These are phyloP conservation scores for Lepilemur ruficaudatus DNA, from an alignment of 2,797 vertebrate species.

Conservation along the genomic window DNA sequence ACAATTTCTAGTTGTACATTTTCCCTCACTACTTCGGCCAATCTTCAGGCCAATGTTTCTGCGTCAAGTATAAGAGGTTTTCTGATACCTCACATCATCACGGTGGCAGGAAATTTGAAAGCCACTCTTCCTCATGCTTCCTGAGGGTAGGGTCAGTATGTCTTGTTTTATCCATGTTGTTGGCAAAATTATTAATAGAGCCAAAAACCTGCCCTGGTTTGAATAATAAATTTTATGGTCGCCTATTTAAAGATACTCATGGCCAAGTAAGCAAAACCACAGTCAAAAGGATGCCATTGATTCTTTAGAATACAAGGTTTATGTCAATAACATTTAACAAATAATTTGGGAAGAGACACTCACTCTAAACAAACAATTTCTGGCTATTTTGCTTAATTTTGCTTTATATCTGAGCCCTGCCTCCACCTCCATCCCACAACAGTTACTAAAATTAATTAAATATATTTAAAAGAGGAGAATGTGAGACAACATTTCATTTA, in stretches of 20 bases:
- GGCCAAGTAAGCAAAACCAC: neutral
- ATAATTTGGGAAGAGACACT: slow-evolving; percentile 9
- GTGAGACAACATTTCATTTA: neutral
- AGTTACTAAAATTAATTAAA: neutral
- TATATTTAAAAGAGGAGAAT: slow-evolving; percentile 2
- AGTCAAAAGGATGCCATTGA: neutral
- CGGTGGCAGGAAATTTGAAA: neutral
- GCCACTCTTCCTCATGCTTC: neutral
- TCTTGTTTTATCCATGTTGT: neutral
- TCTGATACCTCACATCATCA: neutral
- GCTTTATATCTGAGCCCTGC: neutral
- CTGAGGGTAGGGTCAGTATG: neutral
- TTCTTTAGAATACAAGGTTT: neutral
- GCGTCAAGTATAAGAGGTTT: neutral
- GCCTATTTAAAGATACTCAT: neutral
- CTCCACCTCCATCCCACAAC: neutral
- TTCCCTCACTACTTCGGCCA: neutral
- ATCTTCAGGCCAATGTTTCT: neutral
- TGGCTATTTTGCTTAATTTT: neutral
- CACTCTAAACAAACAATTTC: neutral
- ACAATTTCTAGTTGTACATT: neutral
- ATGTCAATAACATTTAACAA: neutral
- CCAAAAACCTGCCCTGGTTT: neutral
- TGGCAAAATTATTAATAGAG: neutral
- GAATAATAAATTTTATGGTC: neutral